Evolutionary conservation across 2,888 invertebrate species (phyloP), one percentile per base, ranked within the genome.

Genomic region (Acleris sparsana): DNA sequence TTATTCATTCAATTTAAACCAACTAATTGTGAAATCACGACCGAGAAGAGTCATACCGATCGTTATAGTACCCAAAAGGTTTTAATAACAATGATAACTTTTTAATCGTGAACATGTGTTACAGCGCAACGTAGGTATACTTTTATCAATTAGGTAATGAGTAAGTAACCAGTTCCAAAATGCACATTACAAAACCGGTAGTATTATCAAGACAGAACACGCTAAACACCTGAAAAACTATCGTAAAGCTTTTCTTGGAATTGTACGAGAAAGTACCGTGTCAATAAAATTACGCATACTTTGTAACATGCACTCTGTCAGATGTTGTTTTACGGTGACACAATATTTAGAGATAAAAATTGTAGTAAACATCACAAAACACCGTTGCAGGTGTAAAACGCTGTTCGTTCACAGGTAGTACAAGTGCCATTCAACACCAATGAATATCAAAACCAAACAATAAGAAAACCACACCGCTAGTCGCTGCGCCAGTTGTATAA

Each of bases 1-100:
- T 81, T 84, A 82, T 84, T 80, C 75, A 82, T 83, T 85, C 83
- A 80, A 84, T 84, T 82, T 82, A 79, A 73, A 70, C 76, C 74
- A 74, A 75, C 78, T 83, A 81, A 85, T 82, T 83, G 81, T 80
- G 80, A 80, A 77, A 82, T 79, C 76, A 72, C 71, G 66, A 66
- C 72, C 17, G 46, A 46, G 17, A 16, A 7, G 17, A 46, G 46
- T 46, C 46, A n/a, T 17, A 7, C 16, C 16, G 46, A 46, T 46
- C 39, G 39, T 39, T 39, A 39, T n/a, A 46, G 2, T 16, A 46
- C n/a, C 46, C 17, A n/a, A 46, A 46, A 13, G 39, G 13, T 13
- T 39, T 39, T 39, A 33, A 33, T 33, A 33, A 33, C 33, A 33
- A 33, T 9, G 33, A 33, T 33, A 33, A 33, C 33, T 33, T 33